Evolutionary conservation across 2,113 vertebrate genomes (phyloP), one percentile per base, ranked within the genome.

Genomic region (Ploceus nigricollis): DNA sequence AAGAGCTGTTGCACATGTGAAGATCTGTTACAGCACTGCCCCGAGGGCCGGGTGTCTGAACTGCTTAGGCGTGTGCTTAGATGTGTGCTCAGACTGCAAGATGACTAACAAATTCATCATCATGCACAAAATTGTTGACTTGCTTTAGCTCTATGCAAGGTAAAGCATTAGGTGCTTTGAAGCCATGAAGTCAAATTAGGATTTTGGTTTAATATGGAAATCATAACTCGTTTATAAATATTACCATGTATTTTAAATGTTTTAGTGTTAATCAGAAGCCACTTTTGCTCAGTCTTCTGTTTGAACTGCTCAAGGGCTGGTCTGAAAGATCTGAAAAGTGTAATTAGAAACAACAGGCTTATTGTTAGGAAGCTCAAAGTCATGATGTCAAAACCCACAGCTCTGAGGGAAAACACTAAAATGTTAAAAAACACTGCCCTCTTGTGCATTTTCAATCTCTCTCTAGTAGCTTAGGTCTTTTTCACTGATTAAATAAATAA

Each of bases 351-450:
- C 25, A 81, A 16, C 5, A n/a, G 56, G 4, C 22, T 76, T 75
- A 23, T n/a, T 44, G 22, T 64, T 87, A 71, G 39, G 51, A 85
- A 94, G 64, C 47, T 89, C 16, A 0, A 73, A 81, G 18, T 57
- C 37, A 22, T 44, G 39, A 31, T 57, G 35, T 82, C 0, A 1
- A 78, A 84, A 54, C 40, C 16, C 28, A 25, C 19, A 60, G 27
- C 24, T 79, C 16, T 1, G 4, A 69, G 44, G 35, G 21, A 68
- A 40, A 28, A 78, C 12, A 51, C 11, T 68, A 51, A 89, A 47
- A 77, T 42, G 40, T 82, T 87, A 64, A 84, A 94, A 93, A 84
- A 28, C 40, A 68, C 51, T 93, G 82, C 90, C 48, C 61, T 68
- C 87, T 91, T 82, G 73, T 80, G 90, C 53, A 47, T 95, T 84